These are phyloP conservation scores for Perca flavescens DNA, from an alignment of 2,113 vertebrate genomes.

Conservation along the genomic window DNA sequence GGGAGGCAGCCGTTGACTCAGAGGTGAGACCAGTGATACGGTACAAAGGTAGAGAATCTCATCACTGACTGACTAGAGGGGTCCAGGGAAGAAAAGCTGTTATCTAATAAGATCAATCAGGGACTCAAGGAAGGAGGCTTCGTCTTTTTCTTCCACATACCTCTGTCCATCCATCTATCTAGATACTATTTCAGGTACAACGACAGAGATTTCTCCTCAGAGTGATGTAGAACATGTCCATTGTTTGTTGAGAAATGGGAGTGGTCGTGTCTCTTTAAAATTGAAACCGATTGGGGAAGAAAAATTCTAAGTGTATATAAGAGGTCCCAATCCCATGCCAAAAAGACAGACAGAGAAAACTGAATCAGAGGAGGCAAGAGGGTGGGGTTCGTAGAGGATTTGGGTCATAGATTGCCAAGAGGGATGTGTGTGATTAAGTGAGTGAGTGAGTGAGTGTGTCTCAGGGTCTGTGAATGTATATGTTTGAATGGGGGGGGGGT, in stretches of 20 bases:
- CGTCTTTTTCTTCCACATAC: background rate
- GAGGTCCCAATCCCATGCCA: constrained; percentile 63
- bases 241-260: constrained; percentile 22
- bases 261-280: constrained; percentile 26
- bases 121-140: background rate
- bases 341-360: constrained; percentile 72
- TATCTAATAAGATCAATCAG: constrained; percentile 12
- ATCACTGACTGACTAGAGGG: background rate
- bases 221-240: constrained; percentile 11
- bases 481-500: constrained; percentile 1
- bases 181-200: constrained; percentile 19
- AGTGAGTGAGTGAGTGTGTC: constrained; percentile 12
- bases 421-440: constrained; percentile 51
- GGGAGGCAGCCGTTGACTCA: constrained; percentile 26
- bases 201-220: constrained; percentile 15
- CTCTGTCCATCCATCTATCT: background rate
- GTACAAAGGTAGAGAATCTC: background rate
- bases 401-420: constrained; percentile 82
- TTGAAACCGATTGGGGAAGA: constrained; percentile 31
- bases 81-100: background rate
- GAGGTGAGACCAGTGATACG: constrained; percentile 34
- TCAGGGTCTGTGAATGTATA: constrained; percentile 37
- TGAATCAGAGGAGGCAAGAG: constrained; percentile 65
- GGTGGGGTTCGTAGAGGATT: constrained; percentile 76
- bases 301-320: constrained; percentile 23